Evolutionary conservation across 2,888 invertebrate species (phyloP), one percentile per base, ranked within the genome.

Genomic region (Proisotoma minuta): DNA sequence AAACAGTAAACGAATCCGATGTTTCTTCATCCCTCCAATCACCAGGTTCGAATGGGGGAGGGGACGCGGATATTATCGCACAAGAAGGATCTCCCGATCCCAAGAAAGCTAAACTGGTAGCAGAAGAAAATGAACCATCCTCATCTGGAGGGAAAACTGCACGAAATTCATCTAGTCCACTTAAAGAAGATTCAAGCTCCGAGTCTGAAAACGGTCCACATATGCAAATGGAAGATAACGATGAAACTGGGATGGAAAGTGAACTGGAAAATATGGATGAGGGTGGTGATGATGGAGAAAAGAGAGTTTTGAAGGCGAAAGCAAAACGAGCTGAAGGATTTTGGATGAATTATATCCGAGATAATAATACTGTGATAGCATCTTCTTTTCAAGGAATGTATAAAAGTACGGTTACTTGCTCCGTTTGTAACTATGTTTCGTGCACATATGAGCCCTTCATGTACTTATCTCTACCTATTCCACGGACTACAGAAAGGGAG

Each of bases 401-500:
- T 74, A 83, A 83, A 73, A 84, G 83, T 77, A 83, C 83, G 68
- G 84, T 84, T 48, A 81, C 84, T 23, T 85, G 85, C 74, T 81
- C 81, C 2, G 80, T 80, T 48, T 85, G 85, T 75, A 79, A 79
- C 62, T 83, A 83, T 75, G 79, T 83, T 18, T 85, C 84, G 1
- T 82, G 84, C 18, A 84, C 84, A 10, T 84, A 83, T 73, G 85
- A 85, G 71, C 84, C 85, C 24, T 85, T 85, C 73, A 84, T 85
- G 84, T 85, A 85, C 75, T 78, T 85, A n/a, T 83, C 84, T 34
- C 82, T 85, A 47, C 84, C 84, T 3, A 78, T 85, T 64, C 85
- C 85, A 48, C 80, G 82, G 71, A 84, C 84, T 26, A 81, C 83
- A 80, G 83, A 84, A 73, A 78, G 81, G 18, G 60, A 70, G 20